These are phyloP conservation scores for Pampusana beccarii DNA, from an alignment of 2,113 vertebrate species.

Conservation along the genomic window DNA sequence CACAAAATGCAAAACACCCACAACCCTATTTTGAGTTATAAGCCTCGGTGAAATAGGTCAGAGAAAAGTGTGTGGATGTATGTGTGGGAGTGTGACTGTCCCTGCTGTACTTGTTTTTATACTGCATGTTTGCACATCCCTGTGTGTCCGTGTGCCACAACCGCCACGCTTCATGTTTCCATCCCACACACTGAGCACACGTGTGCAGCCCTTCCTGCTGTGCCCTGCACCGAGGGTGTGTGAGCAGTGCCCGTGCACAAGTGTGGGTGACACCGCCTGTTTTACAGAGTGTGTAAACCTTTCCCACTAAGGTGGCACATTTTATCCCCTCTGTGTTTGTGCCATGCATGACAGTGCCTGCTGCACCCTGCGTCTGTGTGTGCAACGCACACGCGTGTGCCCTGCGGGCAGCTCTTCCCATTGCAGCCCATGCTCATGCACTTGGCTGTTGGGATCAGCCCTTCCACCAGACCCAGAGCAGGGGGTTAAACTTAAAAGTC, in stretches of 20 bases:
- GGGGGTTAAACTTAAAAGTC: not conserved
- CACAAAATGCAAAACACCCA: too few species aligned
- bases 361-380: not conserved
- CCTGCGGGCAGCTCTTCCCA: not conserved
- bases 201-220: not conserved
- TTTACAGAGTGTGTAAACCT: not conserved
- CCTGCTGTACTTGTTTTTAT: not conserved
- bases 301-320: rapidly evolving
- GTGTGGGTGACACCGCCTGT: not conserved
- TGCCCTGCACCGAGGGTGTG: not conserved
- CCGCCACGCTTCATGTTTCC: rapidly evolving
- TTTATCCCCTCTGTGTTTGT: too few species aligned
- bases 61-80: not conserved
- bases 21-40: not conserved
- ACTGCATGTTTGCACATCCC: rapidly evolving
- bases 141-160: not conserved
- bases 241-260: rapidly evolving
- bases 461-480: not conserved
- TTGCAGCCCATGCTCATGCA: not conserved
- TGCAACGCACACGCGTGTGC: rapidly evolving
- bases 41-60: not conserved
- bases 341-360: not conserved
- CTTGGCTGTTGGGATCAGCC: not conserved
- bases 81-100: not conserved
- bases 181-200: rapidly evolving